Evolutionary conservation across 2,888 invertebrate genomes (phyloP).

Genomic region (Metellina segmentata): DNA sequence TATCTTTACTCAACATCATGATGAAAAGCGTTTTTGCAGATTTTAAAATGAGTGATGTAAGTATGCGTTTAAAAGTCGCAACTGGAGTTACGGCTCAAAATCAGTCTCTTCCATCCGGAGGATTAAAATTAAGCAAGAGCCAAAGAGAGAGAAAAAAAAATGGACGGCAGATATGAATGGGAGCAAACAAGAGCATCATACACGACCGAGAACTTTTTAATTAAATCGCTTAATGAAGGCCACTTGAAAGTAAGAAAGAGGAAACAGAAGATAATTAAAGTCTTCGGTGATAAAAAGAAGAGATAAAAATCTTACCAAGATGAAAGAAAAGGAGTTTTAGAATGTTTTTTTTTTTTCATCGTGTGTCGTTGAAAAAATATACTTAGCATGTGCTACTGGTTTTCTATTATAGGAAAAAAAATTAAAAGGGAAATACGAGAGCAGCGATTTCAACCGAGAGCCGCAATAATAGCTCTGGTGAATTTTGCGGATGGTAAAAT

Average conservation of each 20-base stretch:
- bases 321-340: not conserved
- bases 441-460: too few relatives aligned
- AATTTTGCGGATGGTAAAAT: too few relatives aligned
- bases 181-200: not conserved
- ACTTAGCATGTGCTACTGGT: too few relatives aligned
- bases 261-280: constrained; percentile 25
- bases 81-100: not conserved
- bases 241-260: constrained; percentile 19
- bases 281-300: constrained; percentile 13
- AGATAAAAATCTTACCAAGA: not conserved
- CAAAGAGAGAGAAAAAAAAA: not conserved
- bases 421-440: too few relatives aligned
- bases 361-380: not conserved
- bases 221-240: constrained; percentile 27
- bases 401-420: too few relatives aligned
- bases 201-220: constrained; percentile 14
- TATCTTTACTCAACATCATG: too few relatives aligned
- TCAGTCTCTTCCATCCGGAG: not conserved
- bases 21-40: too few relatives aligned
- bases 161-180: not conserved
- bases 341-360: not conserved
- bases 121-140: not conserved
- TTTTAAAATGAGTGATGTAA: too few relatives aligned
- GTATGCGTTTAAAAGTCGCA: not conserved
- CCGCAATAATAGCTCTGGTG: too few relatives aligned